Conservation (phyloP, 2,113 vertebrate genomes). For the Triplophysa tibetana region DNA sequence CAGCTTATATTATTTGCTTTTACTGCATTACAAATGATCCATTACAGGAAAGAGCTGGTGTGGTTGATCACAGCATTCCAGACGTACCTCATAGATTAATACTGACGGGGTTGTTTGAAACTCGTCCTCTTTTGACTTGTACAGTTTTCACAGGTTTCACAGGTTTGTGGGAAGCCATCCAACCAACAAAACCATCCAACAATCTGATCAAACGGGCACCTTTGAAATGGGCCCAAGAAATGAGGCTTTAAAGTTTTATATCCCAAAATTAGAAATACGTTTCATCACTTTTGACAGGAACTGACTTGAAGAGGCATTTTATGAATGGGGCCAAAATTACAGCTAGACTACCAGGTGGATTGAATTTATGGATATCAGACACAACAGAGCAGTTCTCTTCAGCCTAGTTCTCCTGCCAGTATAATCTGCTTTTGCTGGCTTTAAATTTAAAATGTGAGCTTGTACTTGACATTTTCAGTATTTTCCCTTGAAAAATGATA, state of each 20-base stretch:
- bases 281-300: slow-evolving; percentile 18
- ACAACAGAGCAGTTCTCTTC: slow-evolving; percentile 34
- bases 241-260: slow-evolving; percentile 1
- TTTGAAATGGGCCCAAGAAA: slow-evolving; percentile 3
- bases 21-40: background rate
- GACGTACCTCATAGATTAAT: background rate
- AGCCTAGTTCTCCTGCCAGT: slow-evolving; percentile 5
- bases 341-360: slow-evolving; percentile 39
- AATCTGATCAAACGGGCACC: background rate
- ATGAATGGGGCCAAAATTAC: slow-evolving; percentile 3
- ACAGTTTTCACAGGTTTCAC: slow-evolving; percentile 1
- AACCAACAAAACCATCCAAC: background rate
- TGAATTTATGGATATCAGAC: slow-evolving; percentile 36
- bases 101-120: background rate
- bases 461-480: slow-evolving; percentile 9
- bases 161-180: background rate
- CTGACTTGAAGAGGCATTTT: slow-evolving; percentile 5
- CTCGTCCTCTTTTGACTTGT: background rate
- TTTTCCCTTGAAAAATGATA: too few relatives aligned
- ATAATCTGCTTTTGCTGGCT: slow-evolving; percentile 32
- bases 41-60: background rate
- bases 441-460: slow-evolving; percentile 23
- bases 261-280: slow-evolving; percentile 1
- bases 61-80: background rate
- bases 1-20: background rate